Conservation (phyloP, 2,113 vertebrate genomes). For the Myotis brandtii region DNA sequence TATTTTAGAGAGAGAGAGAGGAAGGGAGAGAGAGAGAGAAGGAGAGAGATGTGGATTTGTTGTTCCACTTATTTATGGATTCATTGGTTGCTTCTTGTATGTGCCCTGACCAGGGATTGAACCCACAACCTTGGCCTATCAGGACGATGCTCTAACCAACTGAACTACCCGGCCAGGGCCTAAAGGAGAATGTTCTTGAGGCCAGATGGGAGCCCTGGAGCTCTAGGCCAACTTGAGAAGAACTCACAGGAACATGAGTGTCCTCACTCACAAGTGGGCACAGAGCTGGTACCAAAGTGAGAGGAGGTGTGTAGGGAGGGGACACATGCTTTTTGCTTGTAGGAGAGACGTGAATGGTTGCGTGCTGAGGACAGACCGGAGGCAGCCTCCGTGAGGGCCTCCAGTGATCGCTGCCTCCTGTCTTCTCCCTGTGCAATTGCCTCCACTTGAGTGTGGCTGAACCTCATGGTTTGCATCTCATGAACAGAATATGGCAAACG, state of each 20-base stretch:
- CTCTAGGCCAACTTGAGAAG: background rate
- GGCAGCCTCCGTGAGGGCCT: background rate
- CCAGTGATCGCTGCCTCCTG: background rate
- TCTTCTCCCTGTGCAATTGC: background rate
- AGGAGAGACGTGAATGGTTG: background rate
- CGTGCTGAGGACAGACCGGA: background rate
- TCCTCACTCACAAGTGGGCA: background rate
- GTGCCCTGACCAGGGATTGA: background rate
- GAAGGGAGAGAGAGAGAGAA: no score
- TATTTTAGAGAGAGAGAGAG: background rate
- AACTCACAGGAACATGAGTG: background rate
- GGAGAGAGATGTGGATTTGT: background rate
- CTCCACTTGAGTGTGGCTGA: background rate
- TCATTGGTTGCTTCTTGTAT: background rate
- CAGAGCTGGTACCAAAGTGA: background rate
- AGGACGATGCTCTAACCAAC: background rate
- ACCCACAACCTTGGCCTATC: background rate
- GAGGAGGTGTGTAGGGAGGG: background rate
- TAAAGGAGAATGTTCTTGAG: background rate
- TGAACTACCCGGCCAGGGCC: background rate
- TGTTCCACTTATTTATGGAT: background rate
- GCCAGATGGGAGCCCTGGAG: background rate
- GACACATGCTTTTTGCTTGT: background rate
- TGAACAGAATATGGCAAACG: background rate
- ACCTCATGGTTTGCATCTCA: background rate